These are phyloP conservation scores for Diorhabda elongata DNA, from an alignment of 1,140 invertebrate genomes.

Conservation along the genomic window DNA sequence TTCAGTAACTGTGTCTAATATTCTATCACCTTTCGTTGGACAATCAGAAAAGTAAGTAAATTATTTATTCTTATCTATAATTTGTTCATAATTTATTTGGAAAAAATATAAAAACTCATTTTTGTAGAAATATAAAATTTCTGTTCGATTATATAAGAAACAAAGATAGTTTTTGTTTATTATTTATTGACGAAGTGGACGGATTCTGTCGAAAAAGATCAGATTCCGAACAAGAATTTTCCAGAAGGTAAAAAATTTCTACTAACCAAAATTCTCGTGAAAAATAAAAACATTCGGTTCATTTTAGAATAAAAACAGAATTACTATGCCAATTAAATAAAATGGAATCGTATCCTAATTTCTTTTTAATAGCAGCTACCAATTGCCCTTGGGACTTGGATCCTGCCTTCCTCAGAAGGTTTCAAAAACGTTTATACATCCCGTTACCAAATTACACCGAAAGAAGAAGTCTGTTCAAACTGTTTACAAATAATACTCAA, in stretches of 20 bases:
- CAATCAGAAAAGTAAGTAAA: conserved; percentile 56
- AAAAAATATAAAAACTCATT: not conserved
- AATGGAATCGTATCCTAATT: conserved; percentile 42
- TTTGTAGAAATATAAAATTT: conserved; percentile 48
- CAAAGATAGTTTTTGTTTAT: conserved; percentile 45
- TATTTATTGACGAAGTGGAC: conserved; percentile 62
- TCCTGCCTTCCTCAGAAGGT: conserved; percentile 56
- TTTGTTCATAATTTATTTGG: conserved; percentile 1
- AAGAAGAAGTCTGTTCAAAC: conserved; percentile 32
- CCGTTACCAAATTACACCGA: conserved; percentile 52
- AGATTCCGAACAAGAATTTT: conserved; percentile 52
- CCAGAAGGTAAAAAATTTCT: conserved; percentile 41
- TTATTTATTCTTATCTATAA: conserved; percentile 12
- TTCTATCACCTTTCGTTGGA: conserved; percentile 55
- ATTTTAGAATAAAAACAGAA: conserved; percentile 54
- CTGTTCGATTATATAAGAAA: conserved; percentile 49
- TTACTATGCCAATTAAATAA: conserved; percentile 53
- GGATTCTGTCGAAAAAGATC: conserved; percentile 53
- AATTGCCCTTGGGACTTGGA: conserved; percentile 66
- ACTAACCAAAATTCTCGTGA: conserved; percentile 53
- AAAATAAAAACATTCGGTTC: conserved; percentile 30
- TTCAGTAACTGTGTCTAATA: conserved; percentile 53
- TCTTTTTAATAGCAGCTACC: conserved; percentile 57
- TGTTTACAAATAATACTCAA: conserved; percentile 27
- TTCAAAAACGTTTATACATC: conserved; percentile 57